Evolutionary conservation across 2,888 invertebrate species (phyloP), one percentile per base, ranked within the genome.

Genomic region (Athalia cordata): DNA sequence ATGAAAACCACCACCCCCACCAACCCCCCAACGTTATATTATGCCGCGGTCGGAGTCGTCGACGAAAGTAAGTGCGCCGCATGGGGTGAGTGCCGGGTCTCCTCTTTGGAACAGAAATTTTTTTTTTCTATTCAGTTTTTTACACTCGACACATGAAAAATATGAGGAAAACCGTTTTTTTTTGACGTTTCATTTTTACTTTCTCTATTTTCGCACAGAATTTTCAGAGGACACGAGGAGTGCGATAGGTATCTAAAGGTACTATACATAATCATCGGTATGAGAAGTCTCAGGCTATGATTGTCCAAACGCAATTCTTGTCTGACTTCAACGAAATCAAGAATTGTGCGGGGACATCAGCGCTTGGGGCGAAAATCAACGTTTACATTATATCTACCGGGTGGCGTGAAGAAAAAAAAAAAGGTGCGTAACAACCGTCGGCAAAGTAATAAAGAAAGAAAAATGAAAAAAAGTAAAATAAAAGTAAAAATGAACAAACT

Each of bases 251-350:
- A n/a, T n/a, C n/a, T n/a, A n/a, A n/a, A n/a, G n/a, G n/a, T n/a
- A n/a, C n/a, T n/a, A n/a, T n/a, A 13, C 45, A 4, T 8, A 11
- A 9, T 4, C 9, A 59, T 8, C 43, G 68, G 49, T 43, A 52
- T 29, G 29, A 29, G 29, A 59, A 72, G 88, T 89, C 88, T 84
- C 87, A 88, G 89, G 90, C 90, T 89, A 90, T 90, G 90, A 90
- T 90, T 90, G 90, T 90, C 90, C 90, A 90, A 90, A 90, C 90
- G 90, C 90, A 90, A 89, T 89, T 90, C 90, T 90, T 90, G 90
- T 90, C 86, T 84, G 77, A 79, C 82, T 80, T 80, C 85, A 86
- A 85, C 80, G 83, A 89, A 86, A 89, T 87, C 90, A 90, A 90
- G 90, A 88, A 90, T 89, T 90, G 90, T 89, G 89, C 87, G 87